These are phyloP conservation scores for Podargus strigoides DNA, from an alignment of 2,797 vertebrate genomes.

Conservation along the genomic window DNA sequence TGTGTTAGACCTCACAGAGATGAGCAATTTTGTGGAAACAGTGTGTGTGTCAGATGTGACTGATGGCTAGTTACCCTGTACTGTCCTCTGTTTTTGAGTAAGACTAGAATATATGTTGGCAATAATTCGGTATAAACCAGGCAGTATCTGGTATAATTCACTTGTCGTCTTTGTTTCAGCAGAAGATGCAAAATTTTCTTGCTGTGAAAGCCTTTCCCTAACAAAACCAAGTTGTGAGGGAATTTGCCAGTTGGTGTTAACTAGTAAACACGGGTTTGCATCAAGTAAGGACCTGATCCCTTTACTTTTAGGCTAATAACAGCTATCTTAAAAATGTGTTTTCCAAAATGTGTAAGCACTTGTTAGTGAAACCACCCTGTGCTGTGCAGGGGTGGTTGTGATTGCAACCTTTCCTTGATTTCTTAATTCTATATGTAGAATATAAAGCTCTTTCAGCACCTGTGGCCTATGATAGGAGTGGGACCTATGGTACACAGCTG, in stretches of 20 bases:
- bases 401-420: fast-evolving
- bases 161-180: not conserved
- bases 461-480: not conserved
- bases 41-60: conserved; percentile 28
- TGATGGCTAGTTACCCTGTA: not conserved
- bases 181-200: not conserved
- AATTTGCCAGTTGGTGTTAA: not conserved
- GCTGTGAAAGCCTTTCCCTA: not conserved
- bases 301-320: not conserved
- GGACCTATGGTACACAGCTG: not conserved
- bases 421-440: not conserved
- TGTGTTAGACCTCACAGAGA: not conserved
- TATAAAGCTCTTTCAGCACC: not conserved
- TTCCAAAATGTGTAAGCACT: not conserved
- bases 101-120: not conserved
- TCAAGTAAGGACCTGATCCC: not conserved
- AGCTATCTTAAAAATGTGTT: not conserved
- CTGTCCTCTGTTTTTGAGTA: not conserved
- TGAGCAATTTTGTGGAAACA: conserved; percentile 58
- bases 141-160: not conserved
- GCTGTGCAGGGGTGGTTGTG: not conserved
- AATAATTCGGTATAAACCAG: not conserved
- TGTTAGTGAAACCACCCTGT: not conserved
- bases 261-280: not conserved
- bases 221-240: not conserved